These are phyloP conservation scores for Lacanobia wlatinum DNA, from an alignment of 2,888 invertebrate species.

Conservation along the genomic window DNA sequence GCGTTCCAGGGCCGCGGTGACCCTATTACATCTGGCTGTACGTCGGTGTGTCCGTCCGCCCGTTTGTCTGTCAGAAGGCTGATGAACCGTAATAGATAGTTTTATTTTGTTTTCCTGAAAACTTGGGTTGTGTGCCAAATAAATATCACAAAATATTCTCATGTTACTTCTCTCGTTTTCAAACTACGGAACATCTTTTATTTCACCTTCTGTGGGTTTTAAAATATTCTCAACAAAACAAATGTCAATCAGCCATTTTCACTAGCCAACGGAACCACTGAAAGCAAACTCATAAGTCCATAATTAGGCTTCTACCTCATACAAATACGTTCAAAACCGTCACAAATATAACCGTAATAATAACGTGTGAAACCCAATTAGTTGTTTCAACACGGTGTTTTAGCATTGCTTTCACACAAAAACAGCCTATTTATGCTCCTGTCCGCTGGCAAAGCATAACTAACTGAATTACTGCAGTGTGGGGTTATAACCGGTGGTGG, in stretches of 20 bases:
- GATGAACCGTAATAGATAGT: no score
- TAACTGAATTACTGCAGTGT: conserved; percentile 73
- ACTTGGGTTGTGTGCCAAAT: no score
- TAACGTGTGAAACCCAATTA: conserved; percentile 55
- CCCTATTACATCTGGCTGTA: no score
- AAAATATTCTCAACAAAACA: neutral
- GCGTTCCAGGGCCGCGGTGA: no score
- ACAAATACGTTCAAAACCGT: conserved; percentile 30
- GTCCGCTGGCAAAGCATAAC: conserved; percentile 65
- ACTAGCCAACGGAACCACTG: neutral
- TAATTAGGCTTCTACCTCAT: conserved; percentile 12
- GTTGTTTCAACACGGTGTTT: conserved; percentile 60
- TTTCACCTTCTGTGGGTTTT: no score
- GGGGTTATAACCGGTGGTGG: conserved; percentile 55
- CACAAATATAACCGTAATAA: conserved; percentile 36
- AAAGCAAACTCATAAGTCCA: conserved; percentile 12
- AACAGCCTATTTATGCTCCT: conserved; percentile 66
- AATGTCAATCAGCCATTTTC: neutral
- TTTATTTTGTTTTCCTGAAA: no score
- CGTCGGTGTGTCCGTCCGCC: no score
- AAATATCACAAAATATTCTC: no score
- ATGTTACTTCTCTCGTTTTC: no score
- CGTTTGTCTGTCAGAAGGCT: no score
- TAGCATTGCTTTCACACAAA: conserved; percentile 65
- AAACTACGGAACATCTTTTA: no score